phyloP scores from a whole-genome alignment of 2,888 invertebrate species.

The Pyrochroa serraticornis region DNA sequence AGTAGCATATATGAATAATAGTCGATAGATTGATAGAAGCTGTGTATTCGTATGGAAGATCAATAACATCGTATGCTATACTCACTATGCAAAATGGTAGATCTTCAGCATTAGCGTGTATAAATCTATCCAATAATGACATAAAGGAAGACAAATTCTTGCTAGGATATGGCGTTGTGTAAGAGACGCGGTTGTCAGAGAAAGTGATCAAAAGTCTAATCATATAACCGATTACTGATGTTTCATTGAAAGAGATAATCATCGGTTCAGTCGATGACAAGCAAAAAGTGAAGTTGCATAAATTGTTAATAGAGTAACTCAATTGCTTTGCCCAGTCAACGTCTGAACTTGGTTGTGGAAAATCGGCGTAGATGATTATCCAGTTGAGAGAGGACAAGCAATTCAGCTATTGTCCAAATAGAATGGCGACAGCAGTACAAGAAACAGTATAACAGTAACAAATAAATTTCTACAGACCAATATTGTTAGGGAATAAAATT shows the following conservation, averaged over 20 bases:
- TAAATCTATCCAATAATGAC: slow-evolving; percentile 1
- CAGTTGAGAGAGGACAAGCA: slow-evolving; percentile 27
- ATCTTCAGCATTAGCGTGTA: no score
- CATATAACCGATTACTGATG: no score
- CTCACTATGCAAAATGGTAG: no score
- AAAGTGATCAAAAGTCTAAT: neutral
- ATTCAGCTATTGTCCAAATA: slow-evolving; percentile 33
- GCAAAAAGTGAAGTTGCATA: slow-evolving; percentile 25
- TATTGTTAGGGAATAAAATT: slow-evolving; percentile 33
- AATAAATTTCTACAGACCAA: slow-evolving; percentile 24
- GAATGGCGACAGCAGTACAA: slow-evolving; percentile 33
- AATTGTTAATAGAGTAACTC: slow-evolving; percentile 18
- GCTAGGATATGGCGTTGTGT: slow-evolving; percentile 28
- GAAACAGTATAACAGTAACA: slow-evolving; percentile 28
- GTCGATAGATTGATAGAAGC: no score
- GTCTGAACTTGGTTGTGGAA: slow-evolving; percentile 32
- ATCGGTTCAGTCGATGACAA: slow-evolving; percentile 34
- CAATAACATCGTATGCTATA: no score
- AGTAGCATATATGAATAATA: no score
- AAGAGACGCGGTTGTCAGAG: slow-evolving; percentile 1
- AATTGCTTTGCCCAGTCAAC: slow-evolving; percentile 27
- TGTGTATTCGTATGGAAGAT: no score
- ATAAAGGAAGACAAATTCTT: slow-evolving; percentile 6
- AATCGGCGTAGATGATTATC: slow-evolving; percentile 28
- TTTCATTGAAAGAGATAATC: slow-evolving; percentile 23